These are phyloP conservation scores for Acleris emargana DNA, from an alignment of 2,888 invertebrate species.

Conservation along the genomic window DNA sequence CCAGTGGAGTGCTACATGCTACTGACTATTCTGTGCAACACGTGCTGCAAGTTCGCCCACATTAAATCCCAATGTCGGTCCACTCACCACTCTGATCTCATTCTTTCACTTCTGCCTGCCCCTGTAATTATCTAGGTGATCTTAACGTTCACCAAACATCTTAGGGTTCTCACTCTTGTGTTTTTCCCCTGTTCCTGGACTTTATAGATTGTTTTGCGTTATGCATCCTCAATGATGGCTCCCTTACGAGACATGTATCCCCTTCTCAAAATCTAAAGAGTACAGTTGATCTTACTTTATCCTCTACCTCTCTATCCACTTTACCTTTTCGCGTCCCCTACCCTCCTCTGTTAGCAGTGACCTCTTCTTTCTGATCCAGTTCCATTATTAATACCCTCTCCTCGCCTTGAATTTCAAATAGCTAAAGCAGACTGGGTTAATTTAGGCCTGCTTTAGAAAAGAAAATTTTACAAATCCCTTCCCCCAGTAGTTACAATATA, in stretches of 20 bases:
- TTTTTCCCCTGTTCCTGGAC: neutral
- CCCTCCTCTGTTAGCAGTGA: neutral
- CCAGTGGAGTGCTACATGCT: constrained; percentile 20
- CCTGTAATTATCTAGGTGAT: neutral
- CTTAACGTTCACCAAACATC: neutral
- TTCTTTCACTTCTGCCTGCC: neutral
- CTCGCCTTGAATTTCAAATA: no score
- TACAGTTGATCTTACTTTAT: neutral
- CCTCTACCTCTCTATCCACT: neutral
- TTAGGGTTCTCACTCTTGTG: neutral
- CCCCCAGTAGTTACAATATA: no score
- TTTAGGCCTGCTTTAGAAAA: no score
- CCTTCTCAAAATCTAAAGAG: neutral
- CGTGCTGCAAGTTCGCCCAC: constrained; percentile 1
- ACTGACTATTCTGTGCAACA: constrained; percentile 5
- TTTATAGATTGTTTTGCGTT: neutral
- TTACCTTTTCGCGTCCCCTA: neutral
- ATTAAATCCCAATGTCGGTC: constrained; percentile 3
- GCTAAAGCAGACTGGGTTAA: no score
- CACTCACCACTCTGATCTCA: neutral
- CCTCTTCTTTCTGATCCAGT: neutral
- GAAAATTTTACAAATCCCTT: no score
- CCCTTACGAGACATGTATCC: neutral
- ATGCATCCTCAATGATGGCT: neutral
- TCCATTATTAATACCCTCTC: neutral